Evolutionary conservation across 2,797 vertebrate species (phyloP).

Genomic region (Danio albolineatus): DNA sequence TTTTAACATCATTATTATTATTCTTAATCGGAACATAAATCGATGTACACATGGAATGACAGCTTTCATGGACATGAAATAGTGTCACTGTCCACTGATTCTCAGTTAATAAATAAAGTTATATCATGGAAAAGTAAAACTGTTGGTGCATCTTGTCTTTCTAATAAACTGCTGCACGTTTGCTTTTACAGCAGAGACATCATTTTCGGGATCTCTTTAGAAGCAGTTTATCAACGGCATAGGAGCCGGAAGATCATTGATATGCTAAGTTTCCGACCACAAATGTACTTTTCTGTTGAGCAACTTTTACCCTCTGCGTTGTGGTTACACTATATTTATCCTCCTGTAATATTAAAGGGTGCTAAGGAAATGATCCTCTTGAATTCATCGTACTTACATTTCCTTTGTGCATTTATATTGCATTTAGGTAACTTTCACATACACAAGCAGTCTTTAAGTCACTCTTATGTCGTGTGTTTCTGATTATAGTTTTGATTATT

Average conservation of each 20-base stretch:
- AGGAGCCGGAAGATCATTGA: background rate
- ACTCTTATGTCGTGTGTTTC: background rate
- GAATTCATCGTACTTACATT: background rate
- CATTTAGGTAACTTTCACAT: background rate
- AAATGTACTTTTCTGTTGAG: conserved; percentile 23
- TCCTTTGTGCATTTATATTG: background rate
- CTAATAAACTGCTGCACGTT: background rate
- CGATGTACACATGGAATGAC: conserved; percentile 31
- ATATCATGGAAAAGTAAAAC: background rate
- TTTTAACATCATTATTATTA: background rate
- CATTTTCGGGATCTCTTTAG: background rate
- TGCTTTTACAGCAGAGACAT: background rate
- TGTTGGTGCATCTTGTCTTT: background rate
- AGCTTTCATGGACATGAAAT: conserved; percentile 19
- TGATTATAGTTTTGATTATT: background rate
- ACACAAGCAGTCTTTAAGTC: background rate
- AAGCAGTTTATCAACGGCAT: background rate
- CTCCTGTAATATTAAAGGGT: conserved; percentile 25
- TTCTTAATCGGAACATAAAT: conserved; percentile 14
- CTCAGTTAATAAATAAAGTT: conserved; percentile 42
- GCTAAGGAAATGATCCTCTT: conserved; percentile 19
- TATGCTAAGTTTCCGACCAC: conserved; percentile 28
- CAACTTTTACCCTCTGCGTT: conserved; percentile 43
- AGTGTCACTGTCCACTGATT: conserved; percentile 22
- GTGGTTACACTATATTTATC: conserved; percentile 68